These are phyloP conservation scores for Sphaeramia orbicularis DNA, from an alignment of 2,797 vertebrate species.

Conservation along the genomic window DNA sequence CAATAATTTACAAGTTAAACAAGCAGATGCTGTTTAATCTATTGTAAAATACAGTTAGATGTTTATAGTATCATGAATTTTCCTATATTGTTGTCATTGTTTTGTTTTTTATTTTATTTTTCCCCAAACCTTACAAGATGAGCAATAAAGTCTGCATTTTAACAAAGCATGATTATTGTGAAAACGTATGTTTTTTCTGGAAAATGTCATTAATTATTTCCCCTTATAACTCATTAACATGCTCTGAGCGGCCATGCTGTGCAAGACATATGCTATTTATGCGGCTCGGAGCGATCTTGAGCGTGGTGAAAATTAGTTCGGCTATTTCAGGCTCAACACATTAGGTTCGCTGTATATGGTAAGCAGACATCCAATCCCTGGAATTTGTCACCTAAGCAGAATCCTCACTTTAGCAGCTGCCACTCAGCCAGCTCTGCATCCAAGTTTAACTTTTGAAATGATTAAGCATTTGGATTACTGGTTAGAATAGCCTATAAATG, in stretches of 20 bases:
- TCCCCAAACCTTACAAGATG: too few relatives aligned
- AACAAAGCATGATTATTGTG: neutral
- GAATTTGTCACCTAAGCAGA: conserved; percentile 82
- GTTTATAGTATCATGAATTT: too few relatives aligned
- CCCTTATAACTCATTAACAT: conserved; percentile 1
- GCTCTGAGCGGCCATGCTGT: neutral
- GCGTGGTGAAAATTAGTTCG: conserved; percentile 51
- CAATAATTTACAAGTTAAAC: too few relatives aligned
- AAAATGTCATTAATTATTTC: neutral
- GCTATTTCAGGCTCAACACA: conserved; percentile 84
- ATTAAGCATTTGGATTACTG: conserved; percentile 2
- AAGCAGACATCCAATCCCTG: conserved; percentile 79
- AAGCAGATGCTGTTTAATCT: neutral
- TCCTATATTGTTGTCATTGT: too few relatives aligned
- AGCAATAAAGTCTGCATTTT: neutral
- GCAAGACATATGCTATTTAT: neutral
- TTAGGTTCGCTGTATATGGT: conserved; percentile 80
- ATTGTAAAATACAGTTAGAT: too few relatives aligned
- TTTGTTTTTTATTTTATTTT: too few relatives aligned
- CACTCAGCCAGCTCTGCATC: conserved; percentile 20
- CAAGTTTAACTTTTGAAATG: neutral
- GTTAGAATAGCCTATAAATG: neutral
- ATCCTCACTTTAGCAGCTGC: conserved; percentile 64
- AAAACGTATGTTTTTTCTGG: neutral
- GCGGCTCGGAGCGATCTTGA: conserved; percentile 30